Evolutionary conservation across 2,797 vertebrate species (phyloP), one percentile per base, ranked within the genome.

Genomic region (Artibeus lituratus): DNA sequence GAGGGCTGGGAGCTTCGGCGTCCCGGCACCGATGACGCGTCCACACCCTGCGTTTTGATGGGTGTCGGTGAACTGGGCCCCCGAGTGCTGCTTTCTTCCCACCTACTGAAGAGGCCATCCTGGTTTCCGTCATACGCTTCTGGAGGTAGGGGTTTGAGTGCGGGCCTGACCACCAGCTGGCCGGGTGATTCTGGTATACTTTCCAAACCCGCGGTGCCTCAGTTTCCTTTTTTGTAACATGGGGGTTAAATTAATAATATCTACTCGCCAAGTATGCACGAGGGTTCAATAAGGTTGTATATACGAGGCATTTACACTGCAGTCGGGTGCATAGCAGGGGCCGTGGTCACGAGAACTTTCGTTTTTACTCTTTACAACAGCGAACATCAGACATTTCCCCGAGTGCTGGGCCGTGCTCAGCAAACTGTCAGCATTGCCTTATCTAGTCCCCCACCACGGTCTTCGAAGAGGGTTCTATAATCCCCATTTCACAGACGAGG

Each of bases 381-480:
- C 10, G 11, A 8, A 21, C 44, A 0, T 0, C 10, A 44, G 39
- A 35, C 37, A 47, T 15, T 44, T 69, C 11, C 11, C 19, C 7
- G 26, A n/a, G 53, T 5, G 37, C 2, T 0, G 8, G 65, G 49
- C 26, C 37, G 37, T 2, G 44, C 81, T 10, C 1, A 73, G 55
- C 10, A 22, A 22, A 24, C 7, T 3, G 0, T 1, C 12, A n/a
- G 5, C 14, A 15, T 55, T 1, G 0, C 26, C 5, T 18, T 19
- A 4, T 74, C 24, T 0, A 39, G 18, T 51, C 32, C 24, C 24
- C 69, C n/a, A 4, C 5, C 7, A 37, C 0, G 7, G 15, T 35
- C 55, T 67, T 44, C 1, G 26, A 44, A n/a, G 9, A 8, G 14
- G 22, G 2, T 26, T 78, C 53, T 21, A 0, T 9, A 4, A 21